Conservation (phyloP, 2,113 vertebrate genomes). For the Coturnix japonica region DNA sequence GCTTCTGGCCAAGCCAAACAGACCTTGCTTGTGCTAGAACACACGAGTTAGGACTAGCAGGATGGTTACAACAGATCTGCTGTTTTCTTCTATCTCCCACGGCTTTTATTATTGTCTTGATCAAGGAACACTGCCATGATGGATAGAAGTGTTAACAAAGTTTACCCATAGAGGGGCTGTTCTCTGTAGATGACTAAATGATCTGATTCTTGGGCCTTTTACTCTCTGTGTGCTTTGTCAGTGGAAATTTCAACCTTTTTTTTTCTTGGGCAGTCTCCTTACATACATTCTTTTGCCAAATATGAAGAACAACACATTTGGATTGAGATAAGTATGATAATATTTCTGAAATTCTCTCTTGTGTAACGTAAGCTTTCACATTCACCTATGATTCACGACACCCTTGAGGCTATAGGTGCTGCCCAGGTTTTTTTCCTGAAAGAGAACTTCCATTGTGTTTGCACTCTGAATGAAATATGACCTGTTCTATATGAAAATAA, state of each 20-base stretch:
- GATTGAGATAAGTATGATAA: constrained; percentile 11
- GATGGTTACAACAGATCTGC: background rate
- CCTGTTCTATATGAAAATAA: background rate
- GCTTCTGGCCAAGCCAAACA: background rate
- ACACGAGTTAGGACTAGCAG: background rate
- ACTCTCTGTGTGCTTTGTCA: background rate
- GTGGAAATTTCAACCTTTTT: background rate
- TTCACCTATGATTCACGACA: constrained; percentile 22
- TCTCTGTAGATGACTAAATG: background rate
- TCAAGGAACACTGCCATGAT: background rate
- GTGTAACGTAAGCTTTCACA: constrained; percentile 1
- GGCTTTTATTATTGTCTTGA: background rate
- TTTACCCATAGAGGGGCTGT: background rate
- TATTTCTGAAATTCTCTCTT: background rate
- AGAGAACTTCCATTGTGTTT: constrained; percentile 27
- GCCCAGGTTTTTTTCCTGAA: background rate
- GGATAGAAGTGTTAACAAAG: background rate
- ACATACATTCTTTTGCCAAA: background rate
- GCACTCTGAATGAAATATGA: constrained; percentile 27
- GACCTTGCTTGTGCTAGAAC: background rate
- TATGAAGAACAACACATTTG: constrained; percentile 6
- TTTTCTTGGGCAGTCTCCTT: background rate
- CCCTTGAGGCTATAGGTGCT: background rate
- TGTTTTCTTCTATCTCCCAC: background rate
- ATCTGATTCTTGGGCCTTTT: background rate